A percentile compares a stretch with the other conserved stretches of the same genome.
phyloP scores from a whole-genome alignment of 2,113 vertebrate species.

The Halcyon malimbica region DNA sequence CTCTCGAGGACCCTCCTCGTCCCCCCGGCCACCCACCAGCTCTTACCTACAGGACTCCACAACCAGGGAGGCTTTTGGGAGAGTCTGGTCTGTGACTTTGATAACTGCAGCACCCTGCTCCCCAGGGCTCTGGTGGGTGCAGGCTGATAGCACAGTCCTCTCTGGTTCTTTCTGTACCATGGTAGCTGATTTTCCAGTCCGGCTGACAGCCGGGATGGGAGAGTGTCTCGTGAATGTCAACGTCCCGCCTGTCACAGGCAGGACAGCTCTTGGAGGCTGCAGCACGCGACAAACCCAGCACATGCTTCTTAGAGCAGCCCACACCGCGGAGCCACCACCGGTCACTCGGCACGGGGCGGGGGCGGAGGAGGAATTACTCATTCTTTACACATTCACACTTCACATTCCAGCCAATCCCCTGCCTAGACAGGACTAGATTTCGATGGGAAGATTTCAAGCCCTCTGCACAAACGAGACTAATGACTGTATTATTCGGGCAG shows the following conservation, averaged over 20 bases:
- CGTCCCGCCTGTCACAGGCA: no score
- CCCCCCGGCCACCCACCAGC: not conserved
- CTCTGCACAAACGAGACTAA: not conserved
- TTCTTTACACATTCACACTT: not conserved
- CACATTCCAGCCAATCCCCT: not conserved
- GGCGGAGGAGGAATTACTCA: not conserved
- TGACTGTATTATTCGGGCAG: not conserved
- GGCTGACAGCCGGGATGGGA: not conserved
- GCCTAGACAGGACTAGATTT: not conserved
- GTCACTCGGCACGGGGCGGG: not conserved
- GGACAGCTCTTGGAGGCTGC: not conserved
- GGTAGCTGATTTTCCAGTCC: not conserved
- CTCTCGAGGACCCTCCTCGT: no score
- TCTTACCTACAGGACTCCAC: not conserved
- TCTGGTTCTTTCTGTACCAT: not conserved
- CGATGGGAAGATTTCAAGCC: not conserved
- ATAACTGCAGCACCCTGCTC: rapidly evolving
- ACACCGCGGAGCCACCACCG: not conserved
- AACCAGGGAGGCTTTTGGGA: rapidly evolving
- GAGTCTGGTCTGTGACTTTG: not conserved
- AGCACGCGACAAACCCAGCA: not conserved
- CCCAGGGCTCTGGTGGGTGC: rapidly evolving
- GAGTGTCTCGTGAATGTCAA: not conserved
- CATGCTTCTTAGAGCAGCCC: not conserved
- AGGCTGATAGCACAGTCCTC: not conserved